phyloP scores from a whole-genome alignment of 2,113 vertebrate genomes.

The Lepus timidus region DNA sequence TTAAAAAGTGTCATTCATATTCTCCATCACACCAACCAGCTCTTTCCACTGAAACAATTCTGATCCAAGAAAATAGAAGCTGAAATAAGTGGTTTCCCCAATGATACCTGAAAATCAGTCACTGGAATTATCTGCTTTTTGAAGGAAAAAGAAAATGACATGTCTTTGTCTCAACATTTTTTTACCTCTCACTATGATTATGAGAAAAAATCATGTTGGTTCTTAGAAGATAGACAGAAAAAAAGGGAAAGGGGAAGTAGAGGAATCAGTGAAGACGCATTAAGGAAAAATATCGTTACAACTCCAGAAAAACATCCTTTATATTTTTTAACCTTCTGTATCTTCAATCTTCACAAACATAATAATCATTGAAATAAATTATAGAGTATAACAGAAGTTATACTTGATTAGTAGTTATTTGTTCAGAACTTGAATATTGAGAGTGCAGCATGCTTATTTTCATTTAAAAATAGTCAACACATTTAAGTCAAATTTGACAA shows the following conservation, averaged over 20 bases:
- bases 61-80: background rate
- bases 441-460: background rate
- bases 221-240: background rate
- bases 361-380: slow-evolving; percentile 15
- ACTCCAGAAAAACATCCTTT: background rate
- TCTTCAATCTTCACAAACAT: background rate
- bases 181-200: background rate
- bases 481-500: slow-evolving; percentile 57
- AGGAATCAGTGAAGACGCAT: background rate
- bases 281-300: background rate
- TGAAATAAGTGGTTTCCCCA: background rate
- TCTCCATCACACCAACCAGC: background rate
- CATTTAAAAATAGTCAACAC: background rate
- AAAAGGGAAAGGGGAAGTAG: background rate
- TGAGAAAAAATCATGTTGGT: background rate
- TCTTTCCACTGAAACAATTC: background rate
- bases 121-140: background rate
- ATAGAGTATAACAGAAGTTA: background rate
- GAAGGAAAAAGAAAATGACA: background rate
- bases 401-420: slow-evolving; percentile 27
- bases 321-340: background rate
- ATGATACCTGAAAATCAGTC: background rate
- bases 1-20: background rate
- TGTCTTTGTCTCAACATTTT: background rate
- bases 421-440: slow-evolving; percentile 32